Evolutionary conservation across 2,888 invertebrate genomes (phyloP).

Genomic region (Thalpophila matura): DNA sequence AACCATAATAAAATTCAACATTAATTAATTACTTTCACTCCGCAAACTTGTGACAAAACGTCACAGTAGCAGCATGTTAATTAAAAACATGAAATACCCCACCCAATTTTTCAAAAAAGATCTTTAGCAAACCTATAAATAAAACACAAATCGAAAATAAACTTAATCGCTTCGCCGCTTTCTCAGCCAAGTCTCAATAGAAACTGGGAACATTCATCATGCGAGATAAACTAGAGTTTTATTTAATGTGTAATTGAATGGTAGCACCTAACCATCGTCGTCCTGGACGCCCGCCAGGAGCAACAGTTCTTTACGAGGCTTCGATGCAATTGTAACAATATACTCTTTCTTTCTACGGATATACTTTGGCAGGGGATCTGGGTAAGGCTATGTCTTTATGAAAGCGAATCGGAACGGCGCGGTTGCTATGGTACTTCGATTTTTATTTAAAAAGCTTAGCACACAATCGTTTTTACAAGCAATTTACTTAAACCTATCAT

Average conservation of each 20-base stretch:
- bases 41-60: too few species aligned
- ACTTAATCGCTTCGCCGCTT: background rate
- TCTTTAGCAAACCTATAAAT: too few species aligned
- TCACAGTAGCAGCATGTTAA: too few species aligned
- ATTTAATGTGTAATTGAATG: constrained; percentile 67
- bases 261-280: constrained; percentile 44
- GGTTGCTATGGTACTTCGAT: too few species aligned
- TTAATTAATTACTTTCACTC: background rate
- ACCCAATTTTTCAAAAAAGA: too few species aligned
- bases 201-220: constrained; percentile 48
- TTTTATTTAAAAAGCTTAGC: too few species aligned
- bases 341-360: constrained; percentile 52
- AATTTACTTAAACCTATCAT: too few species aligned
- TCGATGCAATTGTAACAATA: constrained; percentile 62
- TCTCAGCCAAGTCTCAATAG: constrained; percentile 33
- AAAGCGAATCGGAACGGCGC: constrained; percentile 4
- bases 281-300: constrained; percentile 68
- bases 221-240: constrained; percentile 41
- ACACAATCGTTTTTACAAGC: too few species aligned
- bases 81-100: too few species aligned
- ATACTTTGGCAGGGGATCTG: constrained; percentile 61
- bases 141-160: constrained; percentile 10
- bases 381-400: constrained; percentile 1
- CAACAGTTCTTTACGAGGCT: constrained; percentile 68
- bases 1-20: too few species aligned